Base-by-base conservation (phyloP, 2,888 invertebrate species). In the Lasiommata megera region DNA sequence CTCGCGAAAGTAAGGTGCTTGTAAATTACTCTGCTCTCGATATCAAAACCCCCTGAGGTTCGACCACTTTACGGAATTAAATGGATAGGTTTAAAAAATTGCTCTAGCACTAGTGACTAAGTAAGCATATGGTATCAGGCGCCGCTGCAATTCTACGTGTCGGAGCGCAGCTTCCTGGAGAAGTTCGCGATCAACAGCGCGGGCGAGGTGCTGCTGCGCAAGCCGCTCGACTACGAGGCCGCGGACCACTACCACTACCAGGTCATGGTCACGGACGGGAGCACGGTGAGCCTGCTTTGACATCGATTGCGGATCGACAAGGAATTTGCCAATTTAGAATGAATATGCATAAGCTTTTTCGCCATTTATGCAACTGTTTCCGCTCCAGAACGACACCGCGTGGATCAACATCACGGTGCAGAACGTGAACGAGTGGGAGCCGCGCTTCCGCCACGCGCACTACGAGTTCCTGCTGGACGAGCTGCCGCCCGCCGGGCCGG, bases 381-480 rank as follows among this genome's bases (percentile, higher is more conserved):
- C 23, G 3, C 23, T 5, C 3, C 83, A 96, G 96, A 97, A 97
- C 80, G 96, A 97, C 78, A 96, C 96, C 0, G 94, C 97, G 0
- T 92, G 94, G 6, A 93, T 97, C 2, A 95, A 95, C 71, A 92
- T 98, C 28, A 94, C 95, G 0, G 95, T 98, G 12, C 88, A 94
- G 68, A 95, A 97, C 79, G 96, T 97, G 7, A 98, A 98, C 84
- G 97, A 98, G 78, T 97, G 97, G 97, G 97, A 97, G 81, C 98
- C 98, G 0, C 92, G 96, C 56, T 98, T 98, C 88, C 93, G 96
- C 0, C 95, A 96, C 82, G 94, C 96, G 5, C 95, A 96, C 80
- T 98, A 97, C 83, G 96, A 97, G 85, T 97, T 98, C 84, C 92
- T 91, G 62, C 88, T 93, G 64, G 79, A 82, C 68, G 81, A 67